Evolutionary conservation across 2,113 vertebrate genomes (phyloP).

Genomic region (Perca flavescens): DNA sequence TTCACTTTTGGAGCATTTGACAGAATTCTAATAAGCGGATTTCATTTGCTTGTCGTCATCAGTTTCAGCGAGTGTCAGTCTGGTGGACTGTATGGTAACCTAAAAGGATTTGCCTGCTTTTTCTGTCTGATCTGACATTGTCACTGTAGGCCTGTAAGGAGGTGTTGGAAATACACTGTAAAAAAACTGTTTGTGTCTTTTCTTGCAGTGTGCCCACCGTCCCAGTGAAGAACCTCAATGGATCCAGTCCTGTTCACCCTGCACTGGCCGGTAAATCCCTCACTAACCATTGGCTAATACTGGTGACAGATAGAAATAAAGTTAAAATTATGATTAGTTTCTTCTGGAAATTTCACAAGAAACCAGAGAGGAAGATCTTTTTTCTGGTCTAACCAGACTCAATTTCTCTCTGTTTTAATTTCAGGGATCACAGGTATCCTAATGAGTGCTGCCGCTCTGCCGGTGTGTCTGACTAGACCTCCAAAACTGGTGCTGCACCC

Average conservation of each 20-base stretch:
- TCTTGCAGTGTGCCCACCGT: slow-evolving; percentile 90
- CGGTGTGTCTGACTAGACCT: slow-evolving; percentile 93
- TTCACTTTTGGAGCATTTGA: too few species aligned
- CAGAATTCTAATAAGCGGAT: neutral
- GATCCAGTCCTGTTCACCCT: slow-evolving; percentile 92
- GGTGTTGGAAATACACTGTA: neutral
- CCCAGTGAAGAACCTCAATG: slow-evolving; percentile 94
- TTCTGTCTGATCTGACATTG: rapidly evolving
- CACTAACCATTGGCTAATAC: neutral
- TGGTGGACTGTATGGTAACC: neutral
- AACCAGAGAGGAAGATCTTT: neutral
- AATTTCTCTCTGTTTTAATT: neutral
- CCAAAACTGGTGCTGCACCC: slow-evolving; percentile 94
- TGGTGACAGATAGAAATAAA: neutral
- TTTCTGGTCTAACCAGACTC: slow-evolving; percentile 1
- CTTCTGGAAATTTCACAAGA: neutral
- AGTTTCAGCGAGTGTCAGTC: slow-evolving; percentile 63
- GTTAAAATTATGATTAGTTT: neutral
- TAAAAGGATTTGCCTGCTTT: neutral
- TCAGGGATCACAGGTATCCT: slow-evolving; percentile 96
- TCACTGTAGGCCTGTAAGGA: neutral
- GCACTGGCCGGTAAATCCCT: slow-evolving; percentile 89
- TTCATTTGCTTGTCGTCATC: slow-evolving; percentile 38
- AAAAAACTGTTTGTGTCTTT: slow-evolving; percentile 24
- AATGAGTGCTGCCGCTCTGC: slow-evolving; percentile 94